Evolutionary conservation across 2,113 vertebrate species (phyloP).

Genomic region (Conger conger): DNA sequence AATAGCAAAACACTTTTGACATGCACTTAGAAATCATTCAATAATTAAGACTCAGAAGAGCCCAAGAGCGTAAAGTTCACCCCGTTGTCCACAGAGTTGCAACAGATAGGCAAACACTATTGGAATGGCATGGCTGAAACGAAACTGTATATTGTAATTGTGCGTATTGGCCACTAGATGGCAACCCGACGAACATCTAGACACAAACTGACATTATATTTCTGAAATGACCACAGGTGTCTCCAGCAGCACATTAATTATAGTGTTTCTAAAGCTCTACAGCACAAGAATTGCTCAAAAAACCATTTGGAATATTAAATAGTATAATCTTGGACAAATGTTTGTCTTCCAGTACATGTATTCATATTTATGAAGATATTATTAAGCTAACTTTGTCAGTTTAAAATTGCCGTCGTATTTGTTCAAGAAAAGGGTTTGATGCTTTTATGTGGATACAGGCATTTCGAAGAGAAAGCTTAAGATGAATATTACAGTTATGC

Average conservation of each 20-base stretch:
- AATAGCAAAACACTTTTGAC: neutral
- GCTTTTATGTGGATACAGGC: too few species aligned
- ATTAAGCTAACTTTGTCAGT: too few species aligned
- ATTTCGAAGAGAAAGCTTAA: too few species aligned
- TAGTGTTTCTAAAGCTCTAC: neutral
- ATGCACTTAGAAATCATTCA: neutral
- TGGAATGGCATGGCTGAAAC: neutral
- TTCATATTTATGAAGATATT: neutral
- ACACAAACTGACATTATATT: neutral
- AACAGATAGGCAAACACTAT: neutral
- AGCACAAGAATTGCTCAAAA: neutral
- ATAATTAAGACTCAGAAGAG: neutral
- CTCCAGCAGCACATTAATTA: neutral
- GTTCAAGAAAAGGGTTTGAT: too few species aligned
- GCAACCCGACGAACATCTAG: conserved; percentile 6
- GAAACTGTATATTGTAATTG: neutral
- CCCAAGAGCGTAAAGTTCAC: neutral
- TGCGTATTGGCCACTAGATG: conserved; percentile 37
- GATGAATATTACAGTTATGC: neutral
- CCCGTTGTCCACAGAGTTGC: neutral
- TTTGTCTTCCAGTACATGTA: neutral
- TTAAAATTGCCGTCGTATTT: too few species aligned
- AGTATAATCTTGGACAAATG: neutral
- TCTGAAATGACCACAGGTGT: conserved; percentile 7
- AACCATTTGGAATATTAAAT: neutral